Evolutionary conservation across 2,888 invertebrate species (phyloP).

Genomic region (Rhagonycha fulva): DNA sequence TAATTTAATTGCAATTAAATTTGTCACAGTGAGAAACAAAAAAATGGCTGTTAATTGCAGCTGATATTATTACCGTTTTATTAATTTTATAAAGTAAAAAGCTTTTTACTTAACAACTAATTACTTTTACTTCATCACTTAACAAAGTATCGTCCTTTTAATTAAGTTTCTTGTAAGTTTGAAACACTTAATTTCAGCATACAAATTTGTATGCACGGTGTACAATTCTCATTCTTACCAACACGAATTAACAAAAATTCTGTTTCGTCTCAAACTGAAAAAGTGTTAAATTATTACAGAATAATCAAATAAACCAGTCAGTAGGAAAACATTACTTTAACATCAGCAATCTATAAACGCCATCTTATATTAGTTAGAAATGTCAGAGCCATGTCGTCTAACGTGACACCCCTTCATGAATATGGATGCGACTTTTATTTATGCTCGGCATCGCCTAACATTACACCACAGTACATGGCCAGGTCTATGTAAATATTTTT

Average conservation of each 20-base stretch:
- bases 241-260: neutral
- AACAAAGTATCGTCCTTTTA: neutral
- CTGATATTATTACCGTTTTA: neutral
- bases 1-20: neutral
- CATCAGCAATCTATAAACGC: constrained; percentile 50
- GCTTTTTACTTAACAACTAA: neutral
- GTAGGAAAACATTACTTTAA: constrained; percentile 42
- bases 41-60: neutral
- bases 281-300: neutral
- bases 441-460: constrained; percentile 29
- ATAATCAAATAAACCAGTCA: constrained; percentile 27
- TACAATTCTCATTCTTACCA: neutral
- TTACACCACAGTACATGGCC: constrained; percentile 25
- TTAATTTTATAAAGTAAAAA: neutral
- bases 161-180: neutral
- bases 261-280: neutral
- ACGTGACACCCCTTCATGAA: constrained; percentile 45
- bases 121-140: neutral
- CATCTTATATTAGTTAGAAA: constrained; percentile 51
- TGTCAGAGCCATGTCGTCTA: constrained; percentile 42
- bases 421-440: constrained; percentile 44
- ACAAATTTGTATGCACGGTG: neutral
- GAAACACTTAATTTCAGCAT: constrained; percentile 1
- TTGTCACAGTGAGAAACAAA: neutral
- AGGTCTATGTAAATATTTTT: constrained; percentile 23